Base-by-base conservation (phyloP, 2,113 vertebrate genomes). In the Lophius piscatorius region DNA sequence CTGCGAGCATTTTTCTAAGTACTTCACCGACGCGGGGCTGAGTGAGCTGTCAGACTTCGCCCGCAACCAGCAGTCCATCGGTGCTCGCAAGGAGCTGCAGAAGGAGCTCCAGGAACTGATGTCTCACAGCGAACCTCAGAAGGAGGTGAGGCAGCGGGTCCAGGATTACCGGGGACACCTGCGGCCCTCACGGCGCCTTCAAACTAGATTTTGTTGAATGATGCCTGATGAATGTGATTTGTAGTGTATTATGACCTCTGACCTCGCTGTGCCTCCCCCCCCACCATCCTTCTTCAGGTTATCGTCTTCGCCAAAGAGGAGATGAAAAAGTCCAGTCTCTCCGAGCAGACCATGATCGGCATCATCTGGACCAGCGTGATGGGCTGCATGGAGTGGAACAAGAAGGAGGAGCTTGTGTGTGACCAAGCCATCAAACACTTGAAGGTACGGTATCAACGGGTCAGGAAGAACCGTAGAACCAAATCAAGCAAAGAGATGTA, bases 371-470 rank as follows among this genome's bases (percentile, higher is more conserved):
- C 93, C 36, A 96, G 95, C 47, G 93, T 98, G 17, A 99, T 99
- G 97, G 97, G 94, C 87, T 94, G 88, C 0, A 96, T 98, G 54
- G 97, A 99, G 66, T 99, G 97, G 97, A 99, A 98, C 90, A 99
- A 99, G 90, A 99, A 99, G 49, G 97, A 99, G 83, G 97, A 99
- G 92, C 93, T 99, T 77, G 95, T 99, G 88, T 96, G 95, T 35
- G 97, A 99, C 90, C 97, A 99, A 95, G 97, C 97, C 94, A 98
- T 99, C 92, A 99, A 98, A 94, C 97, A 94, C 91, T 96, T 99
- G 92, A 98, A 97, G 96, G 49, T 52, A 22, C 29, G 6, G 0
- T 10, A 6, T 10, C 6, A 14, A 13, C 1, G 1, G 2, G 6
- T n/a, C 5, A 41, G 39, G 4, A 10, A 5, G 8, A 17, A 7